Conservation (phyloP, 2,888 invertebrate genomes). For the Dysmachus trigonus region DNA sequence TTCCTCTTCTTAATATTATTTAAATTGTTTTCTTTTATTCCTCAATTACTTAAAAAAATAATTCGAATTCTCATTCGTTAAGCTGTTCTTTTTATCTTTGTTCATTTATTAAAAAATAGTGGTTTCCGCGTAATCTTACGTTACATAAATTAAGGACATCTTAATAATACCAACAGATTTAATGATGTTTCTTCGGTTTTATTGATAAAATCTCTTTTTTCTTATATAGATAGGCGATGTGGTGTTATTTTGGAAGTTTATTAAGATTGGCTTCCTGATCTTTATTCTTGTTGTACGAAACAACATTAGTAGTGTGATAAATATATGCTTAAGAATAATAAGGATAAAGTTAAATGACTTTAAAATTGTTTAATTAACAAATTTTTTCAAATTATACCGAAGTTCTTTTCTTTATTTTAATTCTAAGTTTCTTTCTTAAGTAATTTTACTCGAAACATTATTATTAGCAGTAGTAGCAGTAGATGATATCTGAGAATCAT, state of each 20-base stretch:
- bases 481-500: background rate
- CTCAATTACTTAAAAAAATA: slow-evolving; percentile 10
- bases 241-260: background rate
- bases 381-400: background rate
- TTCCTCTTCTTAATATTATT: background rate
- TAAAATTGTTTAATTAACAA: background rate
- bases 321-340: background rate
- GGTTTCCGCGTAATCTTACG: background rate
- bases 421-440: background rate
- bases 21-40: background rate
- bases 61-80: background rate
- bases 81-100: background rate
- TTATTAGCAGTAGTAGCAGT: background rate
- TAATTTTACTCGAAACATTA: background rate
- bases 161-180: background rate
- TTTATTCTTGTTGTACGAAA: background rate
- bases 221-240: background rate
- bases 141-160: background rate
- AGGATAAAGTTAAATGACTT: background rate
- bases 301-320: background rate
- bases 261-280: background rate
- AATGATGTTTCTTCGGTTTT: background rate
- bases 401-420: background rate
- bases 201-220: background rate
- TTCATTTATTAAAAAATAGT: slow-evolving; percentile 13